phyloP scores from a whole-genome alignment of 2,888 invertebrate genomes.

The Acleris holmiana region DNA sequence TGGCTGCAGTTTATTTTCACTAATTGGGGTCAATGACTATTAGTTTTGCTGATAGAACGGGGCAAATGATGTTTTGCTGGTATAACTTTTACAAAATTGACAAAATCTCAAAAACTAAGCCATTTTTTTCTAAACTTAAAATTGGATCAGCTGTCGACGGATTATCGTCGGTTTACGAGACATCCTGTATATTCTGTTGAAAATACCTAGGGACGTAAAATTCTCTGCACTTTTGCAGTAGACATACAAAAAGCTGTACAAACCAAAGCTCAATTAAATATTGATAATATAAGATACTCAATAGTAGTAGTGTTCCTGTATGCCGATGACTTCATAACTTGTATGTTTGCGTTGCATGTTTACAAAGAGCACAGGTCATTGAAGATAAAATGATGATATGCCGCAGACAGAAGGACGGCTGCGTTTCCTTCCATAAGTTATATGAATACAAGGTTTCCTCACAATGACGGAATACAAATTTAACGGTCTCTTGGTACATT shows the following conservation, averaged over 20 bases:
- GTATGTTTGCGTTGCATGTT: conserved; percentile 1
- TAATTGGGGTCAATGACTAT: conserved; percentile 74
- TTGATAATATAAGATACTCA: not conserved
- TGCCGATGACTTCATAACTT: conserved; percentile 27
- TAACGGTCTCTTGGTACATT: no score
- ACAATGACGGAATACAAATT: not conserved
- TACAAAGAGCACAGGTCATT: conserved; percentile 26
- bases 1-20: conserved; percentile 68
- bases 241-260: no score
- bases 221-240: no score
- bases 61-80: conserved; percentile 8
- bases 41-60: conserved; percentile 51
- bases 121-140: no score
- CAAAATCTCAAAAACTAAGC: no score
- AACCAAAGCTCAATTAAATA: no score
- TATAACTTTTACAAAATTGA: no score
- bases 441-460: conserved; percentile 8
- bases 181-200: no score
- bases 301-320: not conserved
- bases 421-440: conserved; percentile 26
- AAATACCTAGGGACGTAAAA: no score
- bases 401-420: conserved; percentile 30
- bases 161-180: no score
- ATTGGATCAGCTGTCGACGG: no score
- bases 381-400: conserved; percentile 32